These are phyloP conservation scores for Riptortus pedestris DNA, from an alignment of 1,140 invertebrate genomes.

Conservation along the genomic window DNA sequence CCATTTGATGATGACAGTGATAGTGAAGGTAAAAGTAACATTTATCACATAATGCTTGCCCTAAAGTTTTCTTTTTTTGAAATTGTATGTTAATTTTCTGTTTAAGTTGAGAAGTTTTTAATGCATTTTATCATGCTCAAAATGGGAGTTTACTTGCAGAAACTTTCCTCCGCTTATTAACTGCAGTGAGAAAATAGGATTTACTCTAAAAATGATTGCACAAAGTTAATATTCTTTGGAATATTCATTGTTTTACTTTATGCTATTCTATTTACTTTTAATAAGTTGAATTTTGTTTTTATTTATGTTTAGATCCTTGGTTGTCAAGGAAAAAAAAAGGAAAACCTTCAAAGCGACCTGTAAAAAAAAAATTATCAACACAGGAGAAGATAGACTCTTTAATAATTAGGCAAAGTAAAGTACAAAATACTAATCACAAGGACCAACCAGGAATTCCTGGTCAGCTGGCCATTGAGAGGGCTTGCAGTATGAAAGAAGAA, in stretches of 20 bases:
- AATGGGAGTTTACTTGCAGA: no score
- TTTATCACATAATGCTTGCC: no score
- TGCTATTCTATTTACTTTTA: no score
- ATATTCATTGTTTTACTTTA: no score
- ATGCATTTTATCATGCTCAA: constrained; percentile 22
- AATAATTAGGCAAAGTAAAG: constrained; percentile 26
- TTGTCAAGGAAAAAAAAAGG: constrained; percentile 55
- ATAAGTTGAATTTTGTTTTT: no score
- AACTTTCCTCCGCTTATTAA: no score
- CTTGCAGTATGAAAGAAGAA: constrained; percentile 86
- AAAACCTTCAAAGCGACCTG: constrained; percentile 56
- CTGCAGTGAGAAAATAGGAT: no score
- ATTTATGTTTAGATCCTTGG: constrained; percentile 79
- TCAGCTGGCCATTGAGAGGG: constrained; percentile 66
- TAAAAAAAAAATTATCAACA: constrained; percentile 53
- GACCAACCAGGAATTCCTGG: constrained; percentile 1
- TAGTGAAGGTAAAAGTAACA: constrained; percentile 32
- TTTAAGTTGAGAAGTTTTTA: constrained; percentile 20
- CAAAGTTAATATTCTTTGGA: no score
- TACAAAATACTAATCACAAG: neutral
- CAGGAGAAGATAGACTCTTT: constrained; percentile 56
- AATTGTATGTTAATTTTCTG: constrained; percentile 10
- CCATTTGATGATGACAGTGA: constrained; percentile 75
- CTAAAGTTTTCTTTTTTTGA: no score
- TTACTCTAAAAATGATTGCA: no score